Conservation (phyloP, 2,888 invertebrate species). For the Eupithecia pulchellata region DNA sequence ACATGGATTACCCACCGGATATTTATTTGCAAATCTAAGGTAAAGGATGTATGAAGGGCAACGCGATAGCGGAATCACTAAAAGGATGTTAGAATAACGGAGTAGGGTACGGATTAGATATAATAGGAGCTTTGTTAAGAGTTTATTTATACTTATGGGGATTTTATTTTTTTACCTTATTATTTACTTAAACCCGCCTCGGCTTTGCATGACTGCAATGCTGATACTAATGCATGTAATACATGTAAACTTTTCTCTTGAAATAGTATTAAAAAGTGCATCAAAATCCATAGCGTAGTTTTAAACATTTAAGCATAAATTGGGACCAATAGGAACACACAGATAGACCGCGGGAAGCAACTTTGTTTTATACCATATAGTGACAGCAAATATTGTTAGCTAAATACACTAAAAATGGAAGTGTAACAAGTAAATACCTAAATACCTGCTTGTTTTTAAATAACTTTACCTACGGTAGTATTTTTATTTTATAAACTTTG, state of each 20-base stretch:
- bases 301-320: no score
- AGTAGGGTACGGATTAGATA: conserved; percentile 16
- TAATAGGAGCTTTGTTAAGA: conserved; percentile 18
- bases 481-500: no score
- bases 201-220: no score
- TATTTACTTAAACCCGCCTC: no score
- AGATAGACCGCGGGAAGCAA: no score
- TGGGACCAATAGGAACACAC: no score
- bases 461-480: not conserved
- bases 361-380: no score
- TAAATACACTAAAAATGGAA: not conserved
- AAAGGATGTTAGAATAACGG: conserved; percentile 48
- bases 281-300: no score
- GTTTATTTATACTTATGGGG: conserved; percentile 11
- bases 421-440: no score
- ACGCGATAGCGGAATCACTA: conserved; percentile 56
- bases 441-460: not conserved
- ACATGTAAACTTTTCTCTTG: no score
- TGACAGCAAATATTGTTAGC: not conserved
- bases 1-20: conserved; percentile 62
- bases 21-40: conserved; percentile 60
- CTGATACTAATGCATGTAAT: no score
- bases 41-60: conserved; percentile 73
- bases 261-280: no score
- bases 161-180: conserved; percentile 13